Conservation (phyloP, 2,797 vertebrate genomes). For the Aulostomus chinensis region DNA sequence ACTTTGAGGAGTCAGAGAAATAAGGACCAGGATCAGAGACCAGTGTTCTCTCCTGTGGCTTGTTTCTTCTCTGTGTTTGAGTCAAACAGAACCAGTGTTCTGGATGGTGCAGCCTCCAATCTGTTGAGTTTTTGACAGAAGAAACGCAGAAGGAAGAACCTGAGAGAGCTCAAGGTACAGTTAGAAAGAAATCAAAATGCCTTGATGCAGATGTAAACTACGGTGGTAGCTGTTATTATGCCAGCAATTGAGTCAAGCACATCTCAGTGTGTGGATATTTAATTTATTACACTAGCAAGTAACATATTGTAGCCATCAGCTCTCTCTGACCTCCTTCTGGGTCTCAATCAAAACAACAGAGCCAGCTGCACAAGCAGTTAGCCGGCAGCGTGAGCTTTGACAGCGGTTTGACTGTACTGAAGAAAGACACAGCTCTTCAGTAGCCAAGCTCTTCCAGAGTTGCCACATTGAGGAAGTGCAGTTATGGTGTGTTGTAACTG, state of each 20-base stretch:
- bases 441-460: conserved; percentile 36
- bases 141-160: conserved; percentile 25
- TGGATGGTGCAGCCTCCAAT: conserved; percentile 40
- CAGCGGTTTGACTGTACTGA: conserved; percentile 50
- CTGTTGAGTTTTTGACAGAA: conserved; percentile 47
- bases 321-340: conserved; percentile 62
- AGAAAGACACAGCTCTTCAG: conserved; percentile 64
- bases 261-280: conserved; percentile 11
- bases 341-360: conserved; percentile 67
- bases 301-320: conserved; percentile 27
- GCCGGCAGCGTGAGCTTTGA: conserved; percentile 60
- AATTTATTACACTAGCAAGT: conserved; percentile 18
- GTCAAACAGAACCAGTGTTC: conserved; percentile 52
- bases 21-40: conserved; percentile 33
- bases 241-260: conserved; percentile 4
- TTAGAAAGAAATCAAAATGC: conserved; percentile 4
- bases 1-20: conserved; percentile 56
- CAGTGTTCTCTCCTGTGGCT: conserved; percentile 29
- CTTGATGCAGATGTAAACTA: neutral
- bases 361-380: conserved; percentile 70
- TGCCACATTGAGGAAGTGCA: conserved; percentile 61
- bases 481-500: conserved; percentile 55
- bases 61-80: conserved; percentile 46
- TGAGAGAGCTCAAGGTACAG: conserved; percentile 28
- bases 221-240: no score